Evolutionary conservation across 2,888 invertebrate species (phyloP), one percentile per base, ranked within the genome.

Genomic region (Aphidoletes aphidimyza): DNA sequence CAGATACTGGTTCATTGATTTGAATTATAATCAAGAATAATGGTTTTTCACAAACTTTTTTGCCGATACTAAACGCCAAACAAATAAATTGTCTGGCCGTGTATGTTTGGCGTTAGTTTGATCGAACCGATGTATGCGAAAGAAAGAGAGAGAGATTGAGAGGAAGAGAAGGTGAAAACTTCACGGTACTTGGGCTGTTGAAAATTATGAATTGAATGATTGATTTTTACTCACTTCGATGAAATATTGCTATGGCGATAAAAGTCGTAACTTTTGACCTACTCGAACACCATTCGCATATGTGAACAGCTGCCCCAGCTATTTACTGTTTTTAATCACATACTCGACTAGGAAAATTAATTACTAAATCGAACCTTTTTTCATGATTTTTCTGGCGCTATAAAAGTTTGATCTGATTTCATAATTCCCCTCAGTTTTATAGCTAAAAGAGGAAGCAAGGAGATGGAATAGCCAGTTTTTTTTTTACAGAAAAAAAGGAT

Each of bases 121-220:
- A 9, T 9, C 42, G 42, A 42, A 42, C 54, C n/a, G n/a, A n/a
- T n/a, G n/a, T n/a, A n/a, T n/a, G n/a, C n/a, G n/a, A n/a, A n/a
- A n/a, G n/a, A n/a, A n/a, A n/a, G n/a, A n/a, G n/a, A n/a, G n/a
- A n/a, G n/a, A n/a, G n/a, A n/a, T n/a, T n/a, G n/a, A n/a, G n/a
- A n/a, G n/a, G n/a, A n/a, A n/a, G n/a, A n/a, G n/a, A n/a, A n/a
- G n/a, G n/a, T n/a, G n/a, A n/a, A n/a, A n/a, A n/a, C n/a, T n/a
- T n/a, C n/a, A n/a, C n/a, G n/a, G n/a, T n/a, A n/a, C n/a, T n/a
- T n/a, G n/a, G n/a, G n/a, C n/a, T 59, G 69, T 14, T 14, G 0
- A 37, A 37, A 81, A 81, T 81, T 81, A 81, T 81, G 81, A 81
- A n/a, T 22, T 81, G 81, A 37, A 81, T 81, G 81, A 81, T 81